These are phyloP conservation scores for Ichneumoninae sp. DNA, from an alignment of 2,888 invertebrate genomes.

Conservation along the genomic window DNA sequence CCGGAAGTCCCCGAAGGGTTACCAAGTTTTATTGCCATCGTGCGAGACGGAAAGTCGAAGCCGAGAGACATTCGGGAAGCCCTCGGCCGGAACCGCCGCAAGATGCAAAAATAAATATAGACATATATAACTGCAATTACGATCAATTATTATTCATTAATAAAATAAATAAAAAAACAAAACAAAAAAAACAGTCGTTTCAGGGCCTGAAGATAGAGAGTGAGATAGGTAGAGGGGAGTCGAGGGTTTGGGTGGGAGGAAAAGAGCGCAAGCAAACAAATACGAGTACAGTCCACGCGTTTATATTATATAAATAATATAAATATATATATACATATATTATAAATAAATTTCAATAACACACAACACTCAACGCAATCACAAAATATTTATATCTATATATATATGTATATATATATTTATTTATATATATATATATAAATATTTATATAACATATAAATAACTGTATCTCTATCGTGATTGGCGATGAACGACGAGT, in stretches of 20 bases:
- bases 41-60: slow-evolving; percentile 44
- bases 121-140: slow-evolving; percentile 75
- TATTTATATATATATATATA: slow-evolving; percentile 33
- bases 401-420: slow-evolving; percentile 43
- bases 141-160: slow-evolving; percentile 78
- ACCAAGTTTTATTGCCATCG: slow-evolving; percentile 20
- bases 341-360: slow-evolving; percentile 72
- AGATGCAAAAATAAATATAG: slow-evolving; percentile 66
- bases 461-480: slow-evolving; percentile 32
- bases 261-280: slow-evolving; percentile 71
- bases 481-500: slow-evolving; percentile 31
- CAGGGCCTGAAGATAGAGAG: slow-evolving; percentile 15
- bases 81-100: slow-evolving; percentile 42
- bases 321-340: slow-evolving; percentile 74
- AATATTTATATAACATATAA: background rate
- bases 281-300: slow-evolving; percentile 81
- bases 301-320: slow-evolving; percentile 80
- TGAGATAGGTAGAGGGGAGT: slow-evolving; percentile 48
- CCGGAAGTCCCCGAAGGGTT: slow-evolving; percentile 29
- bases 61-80: slow-evolving; percentile 38
- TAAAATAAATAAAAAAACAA: slow-evolving; percentile 52
- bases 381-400: slow-evolving; percentile 45
- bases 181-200: slow-evolving; percentile 36
- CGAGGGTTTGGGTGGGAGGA: slow-evolving; percentile 67
- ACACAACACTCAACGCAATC: slow-evolving; percentile 32